These are phyloP conservation scores for Lumbricus terrestris DNA, from an alignment of 2,888 invertebrate genomes.

Conservation along the genomic window DNA sequence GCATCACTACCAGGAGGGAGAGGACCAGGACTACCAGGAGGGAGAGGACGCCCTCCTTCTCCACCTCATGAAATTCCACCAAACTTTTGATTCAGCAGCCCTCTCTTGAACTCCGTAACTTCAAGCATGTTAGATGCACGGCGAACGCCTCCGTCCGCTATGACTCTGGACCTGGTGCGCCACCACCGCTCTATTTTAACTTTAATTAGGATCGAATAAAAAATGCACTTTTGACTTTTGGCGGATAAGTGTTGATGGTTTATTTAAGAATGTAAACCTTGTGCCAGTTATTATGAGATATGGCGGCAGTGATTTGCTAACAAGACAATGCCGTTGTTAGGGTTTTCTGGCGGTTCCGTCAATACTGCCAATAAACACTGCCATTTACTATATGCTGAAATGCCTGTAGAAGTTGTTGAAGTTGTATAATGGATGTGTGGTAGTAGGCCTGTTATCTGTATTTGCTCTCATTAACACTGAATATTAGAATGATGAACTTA, in stretches of 20 bases:
- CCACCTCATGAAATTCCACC: not conserved
- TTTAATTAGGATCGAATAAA: conserved; percentile 3
- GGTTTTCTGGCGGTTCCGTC: not conserved
- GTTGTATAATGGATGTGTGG: not conserved
- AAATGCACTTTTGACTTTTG: not conserved
- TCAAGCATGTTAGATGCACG: not conserved
- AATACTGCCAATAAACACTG: not conserved
- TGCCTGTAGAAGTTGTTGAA: not conserved
- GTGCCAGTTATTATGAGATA: not conserved
- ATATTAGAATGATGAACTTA: not conserved
- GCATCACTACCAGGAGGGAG: too few species aligned
- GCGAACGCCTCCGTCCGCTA: not conserved
- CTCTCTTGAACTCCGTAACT: not conserved
- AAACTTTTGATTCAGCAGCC: not conserved
- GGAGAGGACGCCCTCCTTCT: too few species aligned
- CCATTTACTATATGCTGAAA: not conserved
- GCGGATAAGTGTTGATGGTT: not conserved
- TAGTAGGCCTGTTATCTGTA: not conserved
- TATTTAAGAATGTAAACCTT: not conserved
- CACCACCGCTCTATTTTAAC: not conserved
- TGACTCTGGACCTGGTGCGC: not conserved
- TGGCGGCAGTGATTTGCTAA: not conserved
- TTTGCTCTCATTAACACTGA: not conserved
- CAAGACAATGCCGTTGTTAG: not conserved
- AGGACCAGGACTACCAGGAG: too few species aligned